Evolutionary conservation across 2,888 invertebrate genomes (phyloP).

Genomic region (Anthophora plumipes): DNA sequence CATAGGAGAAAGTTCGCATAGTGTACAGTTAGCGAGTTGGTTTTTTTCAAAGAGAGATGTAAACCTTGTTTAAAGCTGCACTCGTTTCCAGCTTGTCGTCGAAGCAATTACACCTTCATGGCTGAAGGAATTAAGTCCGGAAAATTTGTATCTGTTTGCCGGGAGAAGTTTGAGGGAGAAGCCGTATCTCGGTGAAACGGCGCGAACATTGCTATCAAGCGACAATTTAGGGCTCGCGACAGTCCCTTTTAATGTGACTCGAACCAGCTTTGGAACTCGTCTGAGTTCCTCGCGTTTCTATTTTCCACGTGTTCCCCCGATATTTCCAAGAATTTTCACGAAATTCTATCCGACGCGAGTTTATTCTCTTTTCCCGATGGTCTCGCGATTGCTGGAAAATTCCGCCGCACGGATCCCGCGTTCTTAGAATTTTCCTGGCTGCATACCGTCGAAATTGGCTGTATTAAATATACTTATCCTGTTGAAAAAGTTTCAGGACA

Average conservation of each 20-base stretch:
- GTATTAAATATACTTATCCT: no score
- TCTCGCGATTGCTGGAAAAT: no score
- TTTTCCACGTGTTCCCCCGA: background rate
- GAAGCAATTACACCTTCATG: constrained; percentile 19
- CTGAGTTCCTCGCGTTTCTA: background rate
- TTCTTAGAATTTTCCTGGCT: no score
- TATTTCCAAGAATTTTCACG: background rate
- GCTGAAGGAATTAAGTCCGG: constrained; percentile 32
- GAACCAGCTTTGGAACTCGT: background rate
- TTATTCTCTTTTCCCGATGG: no score
- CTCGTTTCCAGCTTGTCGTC: constrained; percentile 26
- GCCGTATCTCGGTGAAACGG: constrained; percentile 22
- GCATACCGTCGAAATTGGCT: no score
- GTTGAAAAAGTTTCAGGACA: no score
- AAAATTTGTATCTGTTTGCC: constrained; percentile 41
- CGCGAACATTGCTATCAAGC: constrained; percentile 33
- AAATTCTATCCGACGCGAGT: background rate
- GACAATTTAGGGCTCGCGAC: constrained; percentile 41
- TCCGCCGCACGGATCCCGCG: no score
- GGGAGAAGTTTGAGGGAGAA: constrained; percentile 25
- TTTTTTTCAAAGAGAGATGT: constrained; percentile 5
- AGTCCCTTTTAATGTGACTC: constrained; percentile 28
- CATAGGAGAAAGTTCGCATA: background rate
- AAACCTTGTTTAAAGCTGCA: background rate
- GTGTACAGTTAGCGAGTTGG: no score